Evolutionary conservation across 2,797 vertebrate species (phyloP), one percentile per base, ranked within the genome.

Genomic region (Sebastes oblongus): DNA sequence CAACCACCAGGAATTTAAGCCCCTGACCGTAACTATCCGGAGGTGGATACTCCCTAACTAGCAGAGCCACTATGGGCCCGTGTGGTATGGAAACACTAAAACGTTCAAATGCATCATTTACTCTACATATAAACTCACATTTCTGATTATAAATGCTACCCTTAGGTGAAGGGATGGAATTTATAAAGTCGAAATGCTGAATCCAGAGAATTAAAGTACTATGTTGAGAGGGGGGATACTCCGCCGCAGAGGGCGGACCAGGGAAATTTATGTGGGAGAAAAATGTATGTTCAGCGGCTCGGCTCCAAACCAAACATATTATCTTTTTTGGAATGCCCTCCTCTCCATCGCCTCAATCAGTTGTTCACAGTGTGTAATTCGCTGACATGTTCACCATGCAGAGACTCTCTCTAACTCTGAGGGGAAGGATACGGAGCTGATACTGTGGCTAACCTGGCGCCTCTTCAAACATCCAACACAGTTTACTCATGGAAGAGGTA

Each of bases 281-380:
- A 94, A 95, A 92, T 93, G 93, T 94, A 94, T 94, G 94, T 94
- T 95, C 94, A 94, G 94, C 93, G 88, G 90, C 93, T 93, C 90
- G 86, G 81, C 91, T 94, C 93, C 93, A 94, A 94, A 93, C 89
- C 92, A 94, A 94, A 94, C 91, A 94, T 92, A 94, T 95, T 94
- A 94, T 95, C 91, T 94, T 91, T 91, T 55, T 91, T 87, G 93
- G 89, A 89, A 86, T 93, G 91, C 93, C 92, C 93, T 94, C 93
- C 93, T 92, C 93, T 93, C 91, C 92, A 89, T 94, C 91, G 92
- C 92, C 92, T 91, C 91, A 90, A 92, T 94, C 92, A 92, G 86
- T 93, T 94, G 90, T 91, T 94, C 93, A 90, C 92, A 89, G 92
- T 84, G 88, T 90, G 89, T 94, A 94, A 95, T 93, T 94, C 88